Evolutionary conservation across 2,113 vertebrate genomes (phyloP), one percentile per base, ranked within the genome.

Genomic region (Microcebus lehilahytsara): DNA sequence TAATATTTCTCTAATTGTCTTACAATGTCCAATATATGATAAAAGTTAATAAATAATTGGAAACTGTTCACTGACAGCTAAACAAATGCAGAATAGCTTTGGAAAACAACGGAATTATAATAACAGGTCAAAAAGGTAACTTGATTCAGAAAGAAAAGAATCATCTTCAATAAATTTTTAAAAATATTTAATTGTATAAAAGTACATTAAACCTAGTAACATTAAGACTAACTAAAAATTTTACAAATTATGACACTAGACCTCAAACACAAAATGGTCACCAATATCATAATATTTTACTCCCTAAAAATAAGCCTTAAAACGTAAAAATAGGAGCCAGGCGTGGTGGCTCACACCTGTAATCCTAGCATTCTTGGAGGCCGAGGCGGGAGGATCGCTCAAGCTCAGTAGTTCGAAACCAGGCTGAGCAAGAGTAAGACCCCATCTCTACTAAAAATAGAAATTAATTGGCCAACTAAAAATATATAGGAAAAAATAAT

Each of bases 191-290:
- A 85, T 3, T 89, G 30, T 69, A 71, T 58, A 60, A 75, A 86
- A 89, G 40, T 46, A 93, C 23, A 94, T 34, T 83, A 78, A 93
- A 77, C 23, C 67, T 51, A 91, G 6, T 84, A 85, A 87, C 58
- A 74, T 1, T 42, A 91, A 84, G 14, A 66, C 30, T 64, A 93
- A 89, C 0, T 72, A 17, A 78, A 92, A 96, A 71, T 62, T 58
- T 64, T 92, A 86, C 27, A 77, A 94, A 92, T 92, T 79, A 74
- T 46, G 32, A 86, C 34, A 56, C 9, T 86, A 3, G 22, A 71
- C 10, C 32, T 87, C 84, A 49, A 96, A 85, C 9, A 77, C 34
- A 92, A 92, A 94, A 92, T 69, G n/a, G 66, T 67, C 85, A 72
- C 25, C 42, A 83, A 46, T 56, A 86, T 23, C 58, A 91, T 5